Percentiles rank a stretch among this genome's conserved stretches.
phyloP scores from a whole-genome alignment of 2,888 invertebrate genomes.

The Drosophila planitibia region DNA sequence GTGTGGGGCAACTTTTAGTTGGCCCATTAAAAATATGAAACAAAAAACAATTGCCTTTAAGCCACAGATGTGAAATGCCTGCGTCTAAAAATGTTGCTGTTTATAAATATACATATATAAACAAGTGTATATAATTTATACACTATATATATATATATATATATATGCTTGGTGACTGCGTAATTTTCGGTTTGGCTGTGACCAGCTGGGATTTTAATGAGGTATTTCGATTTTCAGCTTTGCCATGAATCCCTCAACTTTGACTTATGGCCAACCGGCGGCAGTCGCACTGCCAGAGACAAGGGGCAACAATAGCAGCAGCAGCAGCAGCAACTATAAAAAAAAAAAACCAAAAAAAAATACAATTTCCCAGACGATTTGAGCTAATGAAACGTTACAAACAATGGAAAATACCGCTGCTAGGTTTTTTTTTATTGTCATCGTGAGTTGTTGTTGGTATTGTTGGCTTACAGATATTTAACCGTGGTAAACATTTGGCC shows the following conservation, averaged over 20 bases:
- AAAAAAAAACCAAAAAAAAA: background rate
- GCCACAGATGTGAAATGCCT: constrained; percentile 20
- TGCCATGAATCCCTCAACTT: constrained; percentile 58
- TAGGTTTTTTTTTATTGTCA: constrained; percentile 38
- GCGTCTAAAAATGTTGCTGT: constrained; percentile 1
- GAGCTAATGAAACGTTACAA: constrained; percentile 61
- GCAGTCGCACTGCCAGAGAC: constrained; percentile 23
- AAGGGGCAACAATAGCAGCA: constrained; percentile 23
- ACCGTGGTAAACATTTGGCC: constrained; percentile 56
- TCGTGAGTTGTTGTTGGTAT: constrained; percentile 33
- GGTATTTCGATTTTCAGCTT: constrained; percentile 45
- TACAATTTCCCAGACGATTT: constrained; percentile 53
- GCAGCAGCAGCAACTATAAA: constrained; percentile 2
- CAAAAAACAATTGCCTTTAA: constrained; percentile 37
- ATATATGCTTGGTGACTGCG: constrained; percentile 25
- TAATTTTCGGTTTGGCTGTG: constrained; percentile 37
- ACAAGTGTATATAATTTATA: background rate
- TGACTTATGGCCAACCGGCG: constrained; percentile 51
- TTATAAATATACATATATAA: background rate
- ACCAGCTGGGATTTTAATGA: constrained; percentile 39
- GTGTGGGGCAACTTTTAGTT: constrained; percentile 14
- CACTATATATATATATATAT: background rate
- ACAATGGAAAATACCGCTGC: constrained; percentile 59
- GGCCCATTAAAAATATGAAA: constrained; percentile 5
- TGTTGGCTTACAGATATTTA: constrained; percentile 50